phyloP scores from a whole-genome alignment of 2,888 invertebrate species.

The Stramonita haemastoma region DNA sequence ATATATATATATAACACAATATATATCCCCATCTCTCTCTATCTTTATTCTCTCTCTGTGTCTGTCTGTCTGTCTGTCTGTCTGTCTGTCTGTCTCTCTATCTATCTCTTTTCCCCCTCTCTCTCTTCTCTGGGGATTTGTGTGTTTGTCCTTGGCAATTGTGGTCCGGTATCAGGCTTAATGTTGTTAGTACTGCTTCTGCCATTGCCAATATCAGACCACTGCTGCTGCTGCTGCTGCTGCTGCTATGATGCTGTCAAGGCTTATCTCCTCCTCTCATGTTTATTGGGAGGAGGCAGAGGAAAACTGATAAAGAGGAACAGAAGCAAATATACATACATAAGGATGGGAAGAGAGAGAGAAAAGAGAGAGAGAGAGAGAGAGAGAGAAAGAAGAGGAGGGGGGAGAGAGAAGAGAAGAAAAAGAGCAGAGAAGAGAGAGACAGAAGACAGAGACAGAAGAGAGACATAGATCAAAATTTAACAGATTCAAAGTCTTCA shows the following conservation, averaged over 20 bases:
- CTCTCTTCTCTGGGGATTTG: neutral
- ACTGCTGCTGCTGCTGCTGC: too few species aligned
- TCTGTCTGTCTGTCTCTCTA: neutral
- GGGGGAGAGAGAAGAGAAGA: neutral
- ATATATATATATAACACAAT: neutral
- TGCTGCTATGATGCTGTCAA: too few species aligned
- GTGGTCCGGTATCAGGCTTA: too few species aligned
- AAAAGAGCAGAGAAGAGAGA: neutral
- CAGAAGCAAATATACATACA: neutral
- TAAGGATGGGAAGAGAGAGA: neutral
- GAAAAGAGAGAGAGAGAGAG: neutral
- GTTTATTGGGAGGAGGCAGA: too few species aligned
- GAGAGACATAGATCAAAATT: conserved; percentile 7
- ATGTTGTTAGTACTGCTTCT: too few species aligned
- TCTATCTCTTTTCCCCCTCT: neutral
- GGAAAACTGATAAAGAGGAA: neutral
- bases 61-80: neutral
- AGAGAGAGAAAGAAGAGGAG: neutral
- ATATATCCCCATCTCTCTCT: neutral
- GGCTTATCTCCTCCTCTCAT: too few species aligned
- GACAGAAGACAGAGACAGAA: conserved; percentile 1
- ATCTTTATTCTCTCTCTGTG: neutral
- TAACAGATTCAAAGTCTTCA: too few species aligned
- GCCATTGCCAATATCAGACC: too few species aligned
- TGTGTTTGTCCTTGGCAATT: neutral